Evolutionary conservation across 2,888 invertebrate species (phyloP).

Genomic region (Phaonia tiefii): DNA sequence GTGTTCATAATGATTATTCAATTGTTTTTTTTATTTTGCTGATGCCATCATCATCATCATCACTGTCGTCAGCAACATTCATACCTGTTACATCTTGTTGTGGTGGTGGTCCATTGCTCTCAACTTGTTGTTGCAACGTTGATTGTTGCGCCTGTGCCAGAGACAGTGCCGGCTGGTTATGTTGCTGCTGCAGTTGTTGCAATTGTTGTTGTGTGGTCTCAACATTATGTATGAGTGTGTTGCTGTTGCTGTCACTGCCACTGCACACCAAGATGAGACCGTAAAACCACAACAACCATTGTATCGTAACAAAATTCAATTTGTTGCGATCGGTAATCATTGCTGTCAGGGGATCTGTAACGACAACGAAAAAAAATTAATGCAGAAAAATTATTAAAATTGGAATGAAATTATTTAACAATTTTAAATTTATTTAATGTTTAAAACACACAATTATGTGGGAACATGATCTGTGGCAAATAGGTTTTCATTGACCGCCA

Average conservation of each 20-base stretch:
- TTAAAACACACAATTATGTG: too few relatives aligned
- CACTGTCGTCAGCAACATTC: conserved; percentile 25
- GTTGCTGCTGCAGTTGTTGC: conserved; percentile 68
- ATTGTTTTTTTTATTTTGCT: conserved; percentile 39
- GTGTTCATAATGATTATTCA: conserved; percentile 53
- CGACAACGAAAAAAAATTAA: too few relatives aligned
- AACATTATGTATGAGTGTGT: conserved; percentile 55
- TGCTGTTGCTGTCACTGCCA: conserved; percentile 12
- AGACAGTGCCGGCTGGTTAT: conserved; percentile 57
- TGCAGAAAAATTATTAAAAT: conserved; percentile 15
- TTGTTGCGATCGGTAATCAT: conserved; percentile 78
- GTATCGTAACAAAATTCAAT: conserved; percentile 75
- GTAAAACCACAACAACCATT: conserved; percentile 70
- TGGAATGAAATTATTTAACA: conserved; percentile 6
- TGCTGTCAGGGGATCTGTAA: conserved; percentile 71
- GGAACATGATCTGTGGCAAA: too few relatives aligned
- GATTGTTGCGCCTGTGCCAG: conserved; percentile 45
- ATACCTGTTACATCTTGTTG: conserved; percentile 64
- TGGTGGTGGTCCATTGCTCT: conserved; percentile 31
- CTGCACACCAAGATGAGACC: conserved; percentile 56
- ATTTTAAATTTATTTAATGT: too few relatives aligned
- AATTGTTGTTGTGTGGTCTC: conserved; percentile 56
- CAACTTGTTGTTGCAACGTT: conserved; percentile 50
- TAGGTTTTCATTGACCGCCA: too few relatives aligned
- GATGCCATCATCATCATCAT: conserved; percentile 40